Percentiles rank a stretch among this genome's conserved stretches.
Evolutionary conservation across 2,797 vertebrate genomes (phyloP).

Genomic region (Tenualosa thibaudeaui): DNA sequence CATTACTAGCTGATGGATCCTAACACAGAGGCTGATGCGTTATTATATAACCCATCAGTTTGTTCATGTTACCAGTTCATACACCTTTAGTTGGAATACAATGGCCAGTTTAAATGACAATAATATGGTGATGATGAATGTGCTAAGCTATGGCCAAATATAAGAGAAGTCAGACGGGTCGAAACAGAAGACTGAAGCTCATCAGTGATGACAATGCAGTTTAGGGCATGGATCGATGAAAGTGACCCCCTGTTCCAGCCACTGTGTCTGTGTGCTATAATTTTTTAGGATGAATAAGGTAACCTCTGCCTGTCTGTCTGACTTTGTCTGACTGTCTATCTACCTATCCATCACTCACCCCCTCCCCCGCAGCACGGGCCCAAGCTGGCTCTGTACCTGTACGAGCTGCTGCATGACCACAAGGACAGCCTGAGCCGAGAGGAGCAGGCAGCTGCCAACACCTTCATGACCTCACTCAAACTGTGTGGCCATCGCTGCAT

Average conservation of each 20-base stretch:
- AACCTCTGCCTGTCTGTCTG: too few relatives aligned
- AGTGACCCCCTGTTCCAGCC: not conserved
- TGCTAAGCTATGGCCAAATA: not conserved
- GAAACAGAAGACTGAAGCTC: not conserved
- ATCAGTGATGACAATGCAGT: not conserved
- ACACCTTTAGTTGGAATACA: not conserved
- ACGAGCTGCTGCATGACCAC: slow-evolving; percentile 88
- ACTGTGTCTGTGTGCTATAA: not conserved
- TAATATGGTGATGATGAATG: not conserved
- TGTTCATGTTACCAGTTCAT: not conserved
- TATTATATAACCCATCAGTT: not conserved
- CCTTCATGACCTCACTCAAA: slow-evolving; percentile 87
- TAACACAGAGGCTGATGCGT: not conserved
- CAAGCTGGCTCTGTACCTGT: slow-evolving; percentile 90
- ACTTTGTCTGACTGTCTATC: too few relatives aligned
- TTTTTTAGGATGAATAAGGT: too few relatives aligned
- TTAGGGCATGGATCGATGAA: not conserved
- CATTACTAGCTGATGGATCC: not conserved
- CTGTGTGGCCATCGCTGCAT: slow-evolving; percentile 88
- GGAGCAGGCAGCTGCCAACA: slow-evolving; percentile 75
- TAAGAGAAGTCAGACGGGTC: not conserved
- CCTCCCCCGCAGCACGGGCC: slow-evolving; percentile 83
- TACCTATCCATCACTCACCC: too few relatives aligned
- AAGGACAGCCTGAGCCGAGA: slow-evolving; percentile 82
- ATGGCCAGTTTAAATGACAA: not conserved